Evolutionary conservation across 2,113 vertebrate species (phyloP).

Genomic region (Salminus brasiliensis): DNA sequence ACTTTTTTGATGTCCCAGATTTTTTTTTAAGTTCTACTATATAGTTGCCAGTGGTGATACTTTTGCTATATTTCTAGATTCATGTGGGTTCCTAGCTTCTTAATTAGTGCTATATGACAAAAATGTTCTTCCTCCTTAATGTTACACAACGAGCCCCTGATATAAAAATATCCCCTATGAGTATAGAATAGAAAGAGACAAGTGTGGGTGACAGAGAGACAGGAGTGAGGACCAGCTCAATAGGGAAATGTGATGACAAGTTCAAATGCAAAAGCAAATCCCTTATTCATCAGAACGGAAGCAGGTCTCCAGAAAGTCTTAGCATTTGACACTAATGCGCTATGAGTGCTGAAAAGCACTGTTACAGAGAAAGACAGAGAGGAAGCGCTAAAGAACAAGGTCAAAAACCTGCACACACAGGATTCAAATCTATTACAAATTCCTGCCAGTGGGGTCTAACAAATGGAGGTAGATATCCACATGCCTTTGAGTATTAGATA

Average conservation of each 20-base stretch:
- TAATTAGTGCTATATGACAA: background rate
- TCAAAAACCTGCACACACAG: conserved; percentile 16
- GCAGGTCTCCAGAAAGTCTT: conserved; percentile 23
- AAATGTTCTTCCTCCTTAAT: background rate
- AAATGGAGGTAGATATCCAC: too few relatives aligned
- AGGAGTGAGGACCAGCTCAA: background rate
- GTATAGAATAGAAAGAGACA: background rate
- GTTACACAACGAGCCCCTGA: background rate
- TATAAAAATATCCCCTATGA: background rate
- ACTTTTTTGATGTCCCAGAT: background rate
- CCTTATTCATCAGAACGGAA: conserved; percentile 42
- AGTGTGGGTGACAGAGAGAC: background rate
- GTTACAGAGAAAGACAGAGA: conserved; percentile 16
- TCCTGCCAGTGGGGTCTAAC: background rate
- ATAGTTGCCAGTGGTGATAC: background rate
- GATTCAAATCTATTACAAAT: background rate
- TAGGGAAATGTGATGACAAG: conserved; percentile 32
- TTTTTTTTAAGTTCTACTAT: background rate
- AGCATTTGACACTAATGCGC: conserved; percentile 43
- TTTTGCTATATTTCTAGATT: background rate
- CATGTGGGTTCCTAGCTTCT: background rate
- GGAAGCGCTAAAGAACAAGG: conserved; percentile 21
- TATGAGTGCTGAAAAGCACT: conserved; percentile 34
- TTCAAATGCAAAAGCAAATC: conserved; percentile 6
- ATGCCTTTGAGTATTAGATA: background rate